phyloP scores from a whole-genome alignment of 2,113 vertebrate species.

The Lophotis ruficrista region DNA sequence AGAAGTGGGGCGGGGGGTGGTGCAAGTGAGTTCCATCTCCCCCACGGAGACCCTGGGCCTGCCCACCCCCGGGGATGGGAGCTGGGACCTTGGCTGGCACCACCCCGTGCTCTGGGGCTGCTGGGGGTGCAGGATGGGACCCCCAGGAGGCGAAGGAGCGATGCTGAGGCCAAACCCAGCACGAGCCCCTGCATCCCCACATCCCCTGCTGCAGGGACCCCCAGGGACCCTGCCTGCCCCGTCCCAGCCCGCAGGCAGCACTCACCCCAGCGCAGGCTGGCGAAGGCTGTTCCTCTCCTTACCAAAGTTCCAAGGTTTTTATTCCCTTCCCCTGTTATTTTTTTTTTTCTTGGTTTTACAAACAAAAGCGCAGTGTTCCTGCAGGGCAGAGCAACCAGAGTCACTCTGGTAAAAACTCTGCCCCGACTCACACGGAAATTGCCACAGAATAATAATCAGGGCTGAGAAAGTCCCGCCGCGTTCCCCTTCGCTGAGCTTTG shows the following conservation, averaged over 20 bases:
- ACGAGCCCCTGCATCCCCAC: fast-evolving
- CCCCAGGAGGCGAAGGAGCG: fast-evolving
- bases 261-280: not conserved
- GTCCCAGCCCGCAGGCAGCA: not conserved
- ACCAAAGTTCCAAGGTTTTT: not conserved
- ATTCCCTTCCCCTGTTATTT: not conserved
- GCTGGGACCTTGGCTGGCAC: not conserved
- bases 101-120: fast-evolving
- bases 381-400: fast-evolving
- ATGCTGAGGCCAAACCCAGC: not conserved
- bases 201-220: not conserved
- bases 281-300: fast-evolving
- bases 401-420: not conserved
- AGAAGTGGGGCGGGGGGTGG: too few relatives aligned
- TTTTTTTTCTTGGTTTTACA: not conserved
- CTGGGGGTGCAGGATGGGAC: not conserved
- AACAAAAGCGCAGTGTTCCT: fast-evolving
- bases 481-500: not conserved
- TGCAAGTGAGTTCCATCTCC: not conserved
- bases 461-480: not conserved
- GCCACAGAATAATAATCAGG: not conserved
- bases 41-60: not conserved
- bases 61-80: not conserved
- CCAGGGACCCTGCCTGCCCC: not conserved
- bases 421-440: not conserved